Evolutionary conservation across 2,113 vertebrate species (phyloP).

Genomic region (Nesogale talazaci): DNA sequence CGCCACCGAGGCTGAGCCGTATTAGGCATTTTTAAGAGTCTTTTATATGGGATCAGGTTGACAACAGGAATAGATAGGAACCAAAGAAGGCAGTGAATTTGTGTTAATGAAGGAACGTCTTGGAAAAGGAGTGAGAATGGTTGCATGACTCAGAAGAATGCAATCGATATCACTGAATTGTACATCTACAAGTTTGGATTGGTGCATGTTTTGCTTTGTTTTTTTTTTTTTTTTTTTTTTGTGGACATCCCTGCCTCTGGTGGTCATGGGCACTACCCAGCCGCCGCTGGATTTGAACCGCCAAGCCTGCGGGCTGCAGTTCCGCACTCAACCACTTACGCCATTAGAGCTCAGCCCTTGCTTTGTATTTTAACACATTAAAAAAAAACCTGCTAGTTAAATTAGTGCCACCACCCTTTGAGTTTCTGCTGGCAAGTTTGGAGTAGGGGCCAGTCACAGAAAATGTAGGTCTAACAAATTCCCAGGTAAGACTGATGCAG

Average conservation of each 20-base stretch:
- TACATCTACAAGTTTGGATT: not conserved
- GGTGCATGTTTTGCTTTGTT: not conserved
- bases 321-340: too few relatives aligned
- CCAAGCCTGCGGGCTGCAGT: too few relatives aligned
- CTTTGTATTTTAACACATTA: too few relatives aligned
- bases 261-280: too few relatives aligned
- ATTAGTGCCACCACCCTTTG: not conserved
- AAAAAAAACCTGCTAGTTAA: not conserved
- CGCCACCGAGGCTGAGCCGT: too few relatives aligned
- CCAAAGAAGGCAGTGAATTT: not conserved
- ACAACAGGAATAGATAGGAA: not conserved
- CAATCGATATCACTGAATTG: not conserved
- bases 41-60: not conserved
- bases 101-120: not conserved
- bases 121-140: not conserved
- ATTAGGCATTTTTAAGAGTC: not conserved
- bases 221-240: too few relatives aligned
- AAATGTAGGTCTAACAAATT: not conserved
- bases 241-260: too few relatives aligned
- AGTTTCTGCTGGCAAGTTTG: not conserved
- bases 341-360: too few relatives aligned
- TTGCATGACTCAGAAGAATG: not conserved
- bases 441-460: not conserved
- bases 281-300: too few relatives aligned
- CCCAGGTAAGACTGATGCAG: not conserved